phyloP scores from a whole-genome alignment of 2,888 invertebrate genomes.

The Stomorhina lunata region DNA sequence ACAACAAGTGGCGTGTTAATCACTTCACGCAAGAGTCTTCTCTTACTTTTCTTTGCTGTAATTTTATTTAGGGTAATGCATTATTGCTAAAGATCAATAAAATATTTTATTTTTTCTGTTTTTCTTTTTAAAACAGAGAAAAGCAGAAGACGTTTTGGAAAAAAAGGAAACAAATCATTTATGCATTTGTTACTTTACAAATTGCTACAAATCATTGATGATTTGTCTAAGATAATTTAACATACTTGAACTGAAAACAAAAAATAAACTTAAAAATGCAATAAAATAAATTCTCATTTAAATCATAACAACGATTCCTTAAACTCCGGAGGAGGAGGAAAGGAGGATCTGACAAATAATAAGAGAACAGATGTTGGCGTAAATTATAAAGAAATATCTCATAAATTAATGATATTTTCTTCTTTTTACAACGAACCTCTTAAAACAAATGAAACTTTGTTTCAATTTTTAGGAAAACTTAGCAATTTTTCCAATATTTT shows the following conservation, averaged over 20 bases:
- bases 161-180: conserved; percentile 55
- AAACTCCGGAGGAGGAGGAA: not conserved
- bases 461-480: too few species aligned
- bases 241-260: conserved; percentile 10
- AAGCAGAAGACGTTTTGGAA: not conserved
- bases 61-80: too few species aligned
- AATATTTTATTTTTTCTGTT: conserved; percentile 12
- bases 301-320: conserved; percentile 51
- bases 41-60: too few species aligned
- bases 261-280: not conserved
- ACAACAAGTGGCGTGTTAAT: conserved; percentile 69
- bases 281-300: conserved; percentile 55
- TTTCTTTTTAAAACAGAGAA: not conserved
- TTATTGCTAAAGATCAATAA: conserved; percentile 37
- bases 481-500: too few species aligned
- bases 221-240: conserved; percentile 64
- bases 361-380: not conserved
- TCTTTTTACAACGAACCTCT: too few species aligned
- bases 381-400: not conserved
- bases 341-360: not conserved
- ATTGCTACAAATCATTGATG: conserved; percentile 67
- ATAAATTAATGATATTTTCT: too few species aligned
- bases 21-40: conserved; percentile 60
- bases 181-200: conserved; percentile 63
- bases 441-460: too few species aligned